These are phyloP conservation scores for Tenebrosternarchus preto DNA, from an alignment of 2,113 vertebrate species.

Conservation along the genomic window DNA sequence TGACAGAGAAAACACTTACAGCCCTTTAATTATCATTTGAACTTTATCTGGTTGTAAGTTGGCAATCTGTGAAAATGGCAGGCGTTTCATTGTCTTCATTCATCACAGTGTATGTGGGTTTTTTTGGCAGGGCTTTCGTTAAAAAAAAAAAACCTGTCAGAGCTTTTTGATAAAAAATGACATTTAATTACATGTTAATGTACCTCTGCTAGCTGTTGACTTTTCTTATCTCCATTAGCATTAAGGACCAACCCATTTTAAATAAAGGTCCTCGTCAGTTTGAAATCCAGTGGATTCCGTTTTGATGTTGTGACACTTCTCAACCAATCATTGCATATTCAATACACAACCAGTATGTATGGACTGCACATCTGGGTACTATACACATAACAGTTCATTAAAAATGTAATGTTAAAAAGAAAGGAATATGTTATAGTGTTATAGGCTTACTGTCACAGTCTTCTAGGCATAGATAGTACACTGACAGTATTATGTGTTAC, in stretches of 20 bases:
- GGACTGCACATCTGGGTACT: background rate
- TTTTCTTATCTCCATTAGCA: too few relatives aligned
- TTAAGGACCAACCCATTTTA: too few relatives aligned
- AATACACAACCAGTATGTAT: background rate
- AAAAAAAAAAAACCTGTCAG: too few relatives aligned
- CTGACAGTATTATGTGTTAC: background rate
- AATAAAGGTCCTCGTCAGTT: too few relatives aligned
- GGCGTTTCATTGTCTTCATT: background rate
- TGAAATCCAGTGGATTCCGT: background rate
- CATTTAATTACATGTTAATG: too few relatives aligned
- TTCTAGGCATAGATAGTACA: constrained; percentile 28
- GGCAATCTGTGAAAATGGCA: too few relatives aligned
- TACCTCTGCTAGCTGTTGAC: too few relatives aligned
- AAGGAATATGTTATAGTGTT: background rate
- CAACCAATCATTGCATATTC: background rate
- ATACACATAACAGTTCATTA: constrained; percentile 14
- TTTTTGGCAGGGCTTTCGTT: too few relatives aligned
- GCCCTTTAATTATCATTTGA: background rate
- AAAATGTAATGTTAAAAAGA: background rate
- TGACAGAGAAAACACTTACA: background rate
- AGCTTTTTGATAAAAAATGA: too few relatives aligned
- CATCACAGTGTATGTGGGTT: too few relatives aligned
- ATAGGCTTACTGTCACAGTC: constrained; percentile 9
- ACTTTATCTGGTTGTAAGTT: too few relatives aligned
- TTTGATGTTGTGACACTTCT: background rate